Evolutionary conservation across 2,888 invertebrate species (phyloP).

Genomic region (Pristionchus exspectatus): DNA sequence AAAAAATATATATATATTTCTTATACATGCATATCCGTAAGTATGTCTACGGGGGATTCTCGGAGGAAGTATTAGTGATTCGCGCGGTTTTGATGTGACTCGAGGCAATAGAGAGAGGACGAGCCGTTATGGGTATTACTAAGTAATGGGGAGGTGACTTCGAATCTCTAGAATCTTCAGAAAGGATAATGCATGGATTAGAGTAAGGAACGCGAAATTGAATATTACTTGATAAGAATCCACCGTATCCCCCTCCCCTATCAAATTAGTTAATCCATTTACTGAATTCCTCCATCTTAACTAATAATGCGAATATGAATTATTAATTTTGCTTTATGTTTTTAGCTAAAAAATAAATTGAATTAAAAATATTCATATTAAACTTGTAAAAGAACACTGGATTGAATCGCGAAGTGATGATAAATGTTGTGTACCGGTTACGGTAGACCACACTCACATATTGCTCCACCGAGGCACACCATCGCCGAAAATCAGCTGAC

Average conservation of each 20-base stretch:
- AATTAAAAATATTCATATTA: too few relatives aligned
- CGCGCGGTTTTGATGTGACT: not conserved
- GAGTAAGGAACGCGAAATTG: not conserved
- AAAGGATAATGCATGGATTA: not conserved
- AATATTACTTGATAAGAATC: too few relatives aligned
- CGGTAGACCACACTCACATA: too few relatives aligned
- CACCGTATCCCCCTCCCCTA: too few relatives aligned
- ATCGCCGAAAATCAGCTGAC: slow-evolving; percentile 41
- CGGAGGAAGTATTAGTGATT: not conserved
- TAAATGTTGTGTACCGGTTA: too few relatives aligned
- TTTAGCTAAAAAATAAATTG: too few relatives aligned
- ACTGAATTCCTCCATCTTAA: too few relatives aligned
- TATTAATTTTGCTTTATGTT: too few relatives aligned
- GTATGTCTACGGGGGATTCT: not conserved
- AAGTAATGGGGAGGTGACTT: not conserved
- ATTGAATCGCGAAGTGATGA: too few relatives aligned
- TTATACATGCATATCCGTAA: not conserved
- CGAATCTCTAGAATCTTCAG: not conserved
- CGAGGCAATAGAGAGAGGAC: not conserved
- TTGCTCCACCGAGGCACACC: not conserved
- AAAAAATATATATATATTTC: not conserved
- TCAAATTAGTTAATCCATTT: too few relatives aligned
- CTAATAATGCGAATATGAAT: too few relatives aligned
- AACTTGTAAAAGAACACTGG: too few relatives aligned
- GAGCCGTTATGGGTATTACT: not conserved